Evolutionary conservation across 2,888 invertebrate genomes (phyloP), one percentile per base, ranked within the genome.

Genomic region (Caenorhabditis sinica): DNA sequence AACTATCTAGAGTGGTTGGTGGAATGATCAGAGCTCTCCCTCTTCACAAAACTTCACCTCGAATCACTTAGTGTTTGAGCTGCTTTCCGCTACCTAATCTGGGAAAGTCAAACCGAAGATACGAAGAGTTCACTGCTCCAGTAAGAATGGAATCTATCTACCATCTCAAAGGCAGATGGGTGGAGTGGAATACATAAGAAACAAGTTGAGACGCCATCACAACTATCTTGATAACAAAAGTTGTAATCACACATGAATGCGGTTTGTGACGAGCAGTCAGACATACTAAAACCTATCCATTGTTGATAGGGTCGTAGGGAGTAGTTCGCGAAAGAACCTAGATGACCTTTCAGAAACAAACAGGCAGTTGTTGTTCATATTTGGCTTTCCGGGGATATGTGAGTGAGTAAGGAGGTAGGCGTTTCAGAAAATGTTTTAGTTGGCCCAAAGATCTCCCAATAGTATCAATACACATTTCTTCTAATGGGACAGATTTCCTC

Each of bases 251-350:
- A 20, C 51, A 68, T 68, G 68, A 68, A 71, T 56, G 58, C 3
- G 25, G 43, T 71, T 58, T 71, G 40, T 58, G 45, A 58, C 56
- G 43, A 20, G 28, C 8, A 40, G 40, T 71, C 56, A 60, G 60
- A 58, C 58, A 71, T 33, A 61, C 61, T 20, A 68, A 53, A 68
- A 51, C 63, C 68, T 53, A 68, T 68, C 36, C 68, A 68, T 68
- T 68, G 68, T 68, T 68, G 68, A 45, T 33, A 61, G 40, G 61
- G 20, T 36, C 13, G 4, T 13, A 30, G 25, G 30, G 36, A 36
- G 53, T 53, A 15, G 23, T 36, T 33, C 68, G 5, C 6, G 17
- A 60, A n/a, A 28, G 11, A 28, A 28, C 30, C 33, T 33, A 68
- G 51, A 36, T 73, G 73, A 49, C 61, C 73, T 49, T 60, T 65